These are phyloP conservation scores for Dyspetes luteomarginatus DNA, from an alignment of 2,888 invertebrate genomes.

Conservation along the genomic window DNA sequence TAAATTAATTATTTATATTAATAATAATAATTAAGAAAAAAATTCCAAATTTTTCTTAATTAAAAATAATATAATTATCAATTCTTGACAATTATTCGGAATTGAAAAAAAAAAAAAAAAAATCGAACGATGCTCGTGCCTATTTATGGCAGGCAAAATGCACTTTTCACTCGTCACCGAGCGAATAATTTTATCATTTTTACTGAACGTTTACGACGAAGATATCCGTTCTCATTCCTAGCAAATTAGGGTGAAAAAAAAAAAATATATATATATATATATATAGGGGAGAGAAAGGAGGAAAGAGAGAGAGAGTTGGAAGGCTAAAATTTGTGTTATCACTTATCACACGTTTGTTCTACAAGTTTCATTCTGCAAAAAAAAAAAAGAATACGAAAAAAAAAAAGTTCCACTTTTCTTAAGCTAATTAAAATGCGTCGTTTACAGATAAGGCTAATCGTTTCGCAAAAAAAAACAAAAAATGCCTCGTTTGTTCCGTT, in stretches of 20 bases:
- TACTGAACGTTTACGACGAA: neutral
- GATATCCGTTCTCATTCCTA: too few species aligned
- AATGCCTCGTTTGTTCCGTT: slow-evolving; percentile 18
- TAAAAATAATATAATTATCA: too few species aligned
- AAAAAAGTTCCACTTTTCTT: slow-evolving; percentile 21
- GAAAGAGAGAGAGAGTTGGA: slow-evolving; percentile 30
- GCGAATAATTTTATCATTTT: neutral
- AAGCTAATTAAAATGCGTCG: slow-evolving; percentile 9
- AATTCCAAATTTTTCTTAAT: too few species aligned
- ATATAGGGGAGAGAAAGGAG: neutral
- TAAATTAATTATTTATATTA: neutral
- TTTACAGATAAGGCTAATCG: slow-evolving; percentile 14
- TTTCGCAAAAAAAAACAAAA: neutral
- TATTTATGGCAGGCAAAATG: neutral
- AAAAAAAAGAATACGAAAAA: neutral
- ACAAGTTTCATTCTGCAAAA: neutral
- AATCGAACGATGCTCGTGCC: neutral
- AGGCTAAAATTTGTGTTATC: slow-evolving; percentile 50
- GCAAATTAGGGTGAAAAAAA: slow-evolving; percentile 3
- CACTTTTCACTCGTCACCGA: neutral
- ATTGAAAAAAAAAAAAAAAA: too few species aligned
- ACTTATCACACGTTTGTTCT: slow-evolving; percentile 34
- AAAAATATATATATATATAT: slow-evolving; percentile 10
- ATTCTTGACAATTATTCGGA: too few species aligned
- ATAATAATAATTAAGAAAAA: neutral